Evolutionary conservation across 64 coral and sea anemone species (phyloP), one percentile per base, ranked within the genome.

Genomic region (Stichodactyla helianthus): DNA sequence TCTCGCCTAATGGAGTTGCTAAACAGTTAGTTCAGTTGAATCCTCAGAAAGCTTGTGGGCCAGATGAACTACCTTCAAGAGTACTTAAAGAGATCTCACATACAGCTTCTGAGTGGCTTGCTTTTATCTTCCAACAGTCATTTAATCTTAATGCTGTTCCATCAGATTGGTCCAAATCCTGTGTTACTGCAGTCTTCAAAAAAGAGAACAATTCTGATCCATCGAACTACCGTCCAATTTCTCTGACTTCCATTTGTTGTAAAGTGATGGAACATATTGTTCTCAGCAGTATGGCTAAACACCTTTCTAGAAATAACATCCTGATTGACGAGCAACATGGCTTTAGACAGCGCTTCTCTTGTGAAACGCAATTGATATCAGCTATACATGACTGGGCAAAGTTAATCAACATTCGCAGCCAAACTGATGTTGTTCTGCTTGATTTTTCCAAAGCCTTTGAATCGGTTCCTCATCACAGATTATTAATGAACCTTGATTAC

Each of bases 151-250:
- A 56, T 11, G 54, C 54, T 67, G 85, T 92, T 22, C 90, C 90
- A 15, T 50, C 64, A 18, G 85, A 87, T 77, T 87, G 78, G 90
- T 86, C 85, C 44, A 63, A 2, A 17, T 52, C 84, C 13, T 20
- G 57, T 12, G 82, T 86, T 18, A 79, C 65, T 18, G 83, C 89
- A 9, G 6, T 67, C 83, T 86, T 90, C 71, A 90, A 90, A 62
- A 90, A 90, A 85, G 59, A 82, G 2, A 52, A 64, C 0, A 3
- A 54, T 52, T 44, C 59, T 59, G 26, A 23, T 85, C 8, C 80
- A 18, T 18, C 27, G 2, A 92, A 88, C 70, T 88, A 92, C 74
- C 27, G 54, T 10, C 81, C 87, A 27, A 93, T 88, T 4, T 89
- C 82, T 10, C 53, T 87, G 15, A 87, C 86, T 5, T 79, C 71